Evolutionary conservation across 2,797 vertebrate species (phyloP), one percentile per base, ranked within the genome.

Genomic region (Brachymystax lenok): DNA sequence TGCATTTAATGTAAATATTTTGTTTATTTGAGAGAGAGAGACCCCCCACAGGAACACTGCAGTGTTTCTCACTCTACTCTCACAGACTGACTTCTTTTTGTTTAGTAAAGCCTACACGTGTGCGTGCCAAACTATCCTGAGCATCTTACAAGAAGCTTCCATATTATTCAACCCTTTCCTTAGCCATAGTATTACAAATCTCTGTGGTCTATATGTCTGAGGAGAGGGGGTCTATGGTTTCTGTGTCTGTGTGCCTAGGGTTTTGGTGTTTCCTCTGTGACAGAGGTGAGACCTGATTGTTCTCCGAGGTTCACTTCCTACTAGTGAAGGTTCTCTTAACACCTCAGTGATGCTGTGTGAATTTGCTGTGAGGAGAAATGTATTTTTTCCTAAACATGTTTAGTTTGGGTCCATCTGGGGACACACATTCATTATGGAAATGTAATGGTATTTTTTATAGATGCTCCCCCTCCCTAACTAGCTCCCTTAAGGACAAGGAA

Each of bases 71-170:
- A 16, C 51, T 14, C 14, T 16, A 52, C 3, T 52, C 3, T 16
- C 12, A 52, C 13, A 30, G 33, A 35, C 33, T 16, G 13, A 52
- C 35, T 35, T 7, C 6, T 35, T 35, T 35, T 35, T 35, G 52
- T 56, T 19, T 56, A 19, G 1, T n/a, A 17, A 56, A 19, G 52
- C 50, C 50, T 14, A 51, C 33, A 35, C 4, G 24, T 69, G 67
- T 69, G 24, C 33, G 28, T 6, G 7, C 89, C 82, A 90, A 90
- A 92, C 40, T 76, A 80, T 77, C 80, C 75, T 8, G 12, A 68
- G 68, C 74, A 79, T 78, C 75, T 77, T 79, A 83, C 73, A 81
- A 82, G 80, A 74, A 71, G 75, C 78, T 24, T 88, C 87, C 78
- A 81, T 83, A 82, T 88, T 80, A 88, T 24, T 81, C 76, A 69